Base-by-base conservation (phyloP, 2,888 invertebrate genomes). In the Celastrina argiolus region DNA sequence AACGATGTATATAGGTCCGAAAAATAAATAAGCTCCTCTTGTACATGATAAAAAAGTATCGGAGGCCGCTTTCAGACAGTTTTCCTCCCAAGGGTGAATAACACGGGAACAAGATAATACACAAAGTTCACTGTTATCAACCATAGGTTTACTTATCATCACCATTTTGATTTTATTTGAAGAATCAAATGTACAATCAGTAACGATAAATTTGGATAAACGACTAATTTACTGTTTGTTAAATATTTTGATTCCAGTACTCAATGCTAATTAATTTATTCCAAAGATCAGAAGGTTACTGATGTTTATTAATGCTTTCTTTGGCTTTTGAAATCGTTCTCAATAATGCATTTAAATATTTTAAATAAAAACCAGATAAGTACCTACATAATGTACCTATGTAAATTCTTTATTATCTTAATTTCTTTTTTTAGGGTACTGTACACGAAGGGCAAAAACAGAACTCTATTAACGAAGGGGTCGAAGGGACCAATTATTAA, bases 21-120 rank as follows among this genome's bases (percentile, higher is more conserved):
- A 88, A 74, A 83, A 90, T 41, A 73, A 73, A 8, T 77, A 6
- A 4, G 75, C 67, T 63, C 90, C 90, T 69, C 73, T 80, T 2
- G 72, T 67, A 71, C 84, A 83, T 1, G 41, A 14, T 59, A 71
- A 36, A 0, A 80, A 4, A 85, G 88, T 87, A 2, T 70, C 73
- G 26, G 69, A 66, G 69, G 75, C 79, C 10, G 85, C 89, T 61
- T 75, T 59, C 10, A 70, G 45, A 66, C 90, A 91, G 64, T 78
- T 87, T 6, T 78, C 72, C 10, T 84, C 81, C 80, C 85, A 81
- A 2, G 89, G 89, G 72, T 91, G 90, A 28, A 91, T 6, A 12
- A 89, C 65, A 22, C 78, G 67, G 8, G 71, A 69, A 72, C 90
- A 91, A 1, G 83, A 51, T 18, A 69, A 65, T 16, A 72, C 12